Conservation (phyloP, 2,888 invertebrate genomes). For the Prenolepis imparis region DNA sequence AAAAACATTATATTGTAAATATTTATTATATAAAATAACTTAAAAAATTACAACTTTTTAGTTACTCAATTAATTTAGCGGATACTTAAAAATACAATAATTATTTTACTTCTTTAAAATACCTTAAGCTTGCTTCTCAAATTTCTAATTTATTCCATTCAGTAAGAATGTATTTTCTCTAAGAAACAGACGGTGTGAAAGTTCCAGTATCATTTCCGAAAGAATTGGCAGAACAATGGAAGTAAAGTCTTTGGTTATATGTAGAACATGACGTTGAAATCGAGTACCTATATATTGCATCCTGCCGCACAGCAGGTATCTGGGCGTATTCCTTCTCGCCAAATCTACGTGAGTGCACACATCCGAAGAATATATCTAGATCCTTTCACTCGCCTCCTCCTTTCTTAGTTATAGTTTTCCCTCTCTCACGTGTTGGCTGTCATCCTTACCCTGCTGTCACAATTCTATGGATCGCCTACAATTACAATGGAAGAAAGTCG, state of each 20-base stretch:
- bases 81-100: background rate
- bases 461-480: slow-evolving; percentile 57
- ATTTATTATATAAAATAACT: too few relatives aligned
- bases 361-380: slow-evolving; percentile 27
- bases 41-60: background rate
- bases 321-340: slow-evolving; percentile 2
- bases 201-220: slow-evolving; percentile 67
- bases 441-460: slow-evolving; percentile 10
- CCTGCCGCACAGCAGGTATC: background rate
- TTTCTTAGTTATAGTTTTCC: slow-evolving; percentile 55
- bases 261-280: slow-evolving; percentile 57
- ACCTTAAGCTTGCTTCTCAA: background rate
- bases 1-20: too few relatives aligned
- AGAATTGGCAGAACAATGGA: slow-evolving; percentile 64
- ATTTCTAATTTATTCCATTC: background rate
- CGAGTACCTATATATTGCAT: slow-evolving; percentile 8
- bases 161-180: background rate
- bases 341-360: slow-evolving; percentile 43
- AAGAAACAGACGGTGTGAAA: slow-evolving; percentile 79
- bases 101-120: background rate
- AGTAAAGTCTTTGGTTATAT: slow-evolving; percentile 79
- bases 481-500: slow-evolving; percentile 72
- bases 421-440: slow-evolving; percentile 15
- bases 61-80: background rate
- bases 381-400: slow-evolving; percentile 72